A percentile compares a stretch with the other conserved stretches of the same genome.
phyloP scores from a whole-genome alignment of 2,113 vertebrate genomes.

The Crocuta crocuta region DNA sequence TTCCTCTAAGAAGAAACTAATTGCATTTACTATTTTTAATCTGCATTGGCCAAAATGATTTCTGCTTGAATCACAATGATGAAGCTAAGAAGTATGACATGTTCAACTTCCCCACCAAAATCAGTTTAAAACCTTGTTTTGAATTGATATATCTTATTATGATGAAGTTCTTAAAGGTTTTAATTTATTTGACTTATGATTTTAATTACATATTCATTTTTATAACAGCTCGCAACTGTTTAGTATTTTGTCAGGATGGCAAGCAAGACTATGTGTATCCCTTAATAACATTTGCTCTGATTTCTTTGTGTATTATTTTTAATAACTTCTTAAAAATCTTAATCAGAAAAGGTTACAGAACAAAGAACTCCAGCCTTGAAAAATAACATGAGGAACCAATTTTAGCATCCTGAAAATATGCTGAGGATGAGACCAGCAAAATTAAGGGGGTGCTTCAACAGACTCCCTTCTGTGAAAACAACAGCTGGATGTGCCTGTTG shows the following conservation, averaged over 20 bases:
- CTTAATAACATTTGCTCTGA: constrained; percentile 81
- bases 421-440: constrained; percentile 79
- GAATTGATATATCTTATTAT: constrained; percentile 38
- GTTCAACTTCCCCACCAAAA: not conserved
- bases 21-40: not conserved
- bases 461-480: constrained; percentile 82
- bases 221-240: constrained; percentile 52
- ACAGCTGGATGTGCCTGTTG: constrained; percentile 83
- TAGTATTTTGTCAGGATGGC: constrained; percentile 55
- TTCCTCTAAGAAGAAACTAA: not conserved
- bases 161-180: constrained; percentile 58
- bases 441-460: constrained; percentile 69
- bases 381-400: constrained; percentile 84
- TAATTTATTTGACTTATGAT: constrained; percentile 26
- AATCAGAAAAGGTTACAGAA: constrained; percentile 88
- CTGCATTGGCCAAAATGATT: not conserved
- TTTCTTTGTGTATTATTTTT: constrained; percentile 87
- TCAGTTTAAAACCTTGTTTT: constrained; percentile 56
- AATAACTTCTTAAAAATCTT: constrained; percentile 88
- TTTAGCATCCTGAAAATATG: constrained; percentile 83
- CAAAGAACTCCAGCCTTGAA: constrained; percentile 83
- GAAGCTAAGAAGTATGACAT: not conserved
- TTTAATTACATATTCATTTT: constrained; percentile 44
- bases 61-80: not conserved
- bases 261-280: constrained; percentile 73